Evolutionary conservation across 2,888 invertebrate species (phyloP).

Genomic region (Uropetala carovei): DNA sequence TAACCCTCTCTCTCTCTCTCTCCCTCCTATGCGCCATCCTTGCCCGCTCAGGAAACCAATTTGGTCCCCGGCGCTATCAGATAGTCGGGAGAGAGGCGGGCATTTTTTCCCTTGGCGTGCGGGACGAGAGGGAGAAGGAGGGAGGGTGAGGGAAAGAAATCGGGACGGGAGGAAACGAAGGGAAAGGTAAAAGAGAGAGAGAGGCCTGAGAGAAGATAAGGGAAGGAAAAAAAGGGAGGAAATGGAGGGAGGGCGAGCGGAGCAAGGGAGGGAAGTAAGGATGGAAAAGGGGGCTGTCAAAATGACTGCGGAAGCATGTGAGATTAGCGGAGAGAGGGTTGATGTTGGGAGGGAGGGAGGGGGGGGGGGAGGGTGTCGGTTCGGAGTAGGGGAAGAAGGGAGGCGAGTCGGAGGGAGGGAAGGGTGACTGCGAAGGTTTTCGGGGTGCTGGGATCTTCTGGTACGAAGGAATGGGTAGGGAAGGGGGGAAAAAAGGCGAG

Average conservation of each 20-base stretch:
- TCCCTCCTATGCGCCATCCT: neutral
- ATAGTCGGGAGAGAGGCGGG: neutral
- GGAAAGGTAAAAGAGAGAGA: neutral
- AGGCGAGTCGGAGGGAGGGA: neutral
- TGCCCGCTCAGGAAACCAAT: conserved; percentile 49
- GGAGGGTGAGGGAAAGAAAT: neutral
- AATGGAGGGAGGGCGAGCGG: neutral
- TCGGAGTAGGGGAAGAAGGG: too few species aligned
- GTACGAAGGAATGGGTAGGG: neutral
- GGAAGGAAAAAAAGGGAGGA: neutral
- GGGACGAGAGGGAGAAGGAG: neutral
- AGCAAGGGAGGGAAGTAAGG: neutral
- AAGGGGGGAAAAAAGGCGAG: neutral
- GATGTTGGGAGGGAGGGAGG: neutral
- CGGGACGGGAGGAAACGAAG: neutral
- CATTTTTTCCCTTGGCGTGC: neutral
- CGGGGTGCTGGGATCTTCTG: neutral
- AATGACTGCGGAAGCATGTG: neutral
- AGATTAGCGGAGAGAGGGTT: neutral
- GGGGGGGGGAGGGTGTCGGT: neutral
- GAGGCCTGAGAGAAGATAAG: neutral
- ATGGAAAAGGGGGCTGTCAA: neutral
- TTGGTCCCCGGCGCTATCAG: conserved; percentile 41
- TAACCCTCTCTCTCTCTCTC: too few species aligned
- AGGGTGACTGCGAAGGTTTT: neutral